These are phyloP conservation scores for Ormyrus nitidulus DNA, from an alignment of 2,888 invertebrate genomes.

Conservation along the genomic window DNA sequence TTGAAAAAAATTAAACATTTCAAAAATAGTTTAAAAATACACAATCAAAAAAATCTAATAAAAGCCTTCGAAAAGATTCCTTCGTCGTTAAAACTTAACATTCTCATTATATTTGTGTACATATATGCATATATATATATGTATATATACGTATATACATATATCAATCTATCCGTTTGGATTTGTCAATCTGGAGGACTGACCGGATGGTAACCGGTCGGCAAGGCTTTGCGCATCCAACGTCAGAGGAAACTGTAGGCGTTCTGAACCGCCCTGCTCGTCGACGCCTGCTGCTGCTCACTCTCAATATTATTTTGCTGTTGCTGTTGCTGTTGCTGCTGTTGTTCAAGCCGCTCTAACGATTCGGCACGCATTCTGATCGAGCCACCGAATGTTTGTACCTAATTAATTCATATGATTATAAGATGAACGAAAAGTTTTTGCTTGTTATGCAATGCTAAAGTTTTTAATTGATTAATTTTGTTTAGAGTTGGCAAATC, in stretches of 20 bases:
- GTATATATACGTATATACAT: conserved; percentile 12
- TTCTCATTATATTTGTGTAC: too few relatives aligned
- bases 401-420: conserved; percentile 72
- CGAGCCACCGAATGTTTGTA: conserved; percentile 87
- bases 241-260: conserved; percentile 81
- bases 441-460: neutral
- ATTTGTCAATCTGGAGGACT: conserved; percentile 66
- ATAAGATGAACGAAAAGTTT: neutral
- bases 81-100: too few relatives aligned
- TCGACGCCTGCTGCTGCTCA: conserved; percentile 68
- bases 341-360: conserved; percentile 81
- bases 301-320: conserved; percentile 57
- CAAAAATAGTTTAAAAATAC: conserved; percentile 21
- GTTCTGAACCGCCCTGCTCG: conserved; percentile 80
- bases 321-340: conserved; percentile 58
- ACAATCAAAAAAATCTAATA: conserved; percentile 2
- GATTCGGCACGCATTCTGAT: conserved; percentile 88
- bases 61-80: neutral
- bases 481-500: neutral
- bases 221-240: conserved; percentile 69
- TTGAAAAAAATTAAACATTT: conserved; percentile 31
- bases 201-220: conserved; percentile 68
- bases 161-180: conserved; percentile 7
- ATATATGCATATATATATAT: neutral
- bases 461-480: neutral